Evolutionary conservation across 2,888 invertebrate species (phyloP).

Genomic region (Mythimna loreyi): DNA sequence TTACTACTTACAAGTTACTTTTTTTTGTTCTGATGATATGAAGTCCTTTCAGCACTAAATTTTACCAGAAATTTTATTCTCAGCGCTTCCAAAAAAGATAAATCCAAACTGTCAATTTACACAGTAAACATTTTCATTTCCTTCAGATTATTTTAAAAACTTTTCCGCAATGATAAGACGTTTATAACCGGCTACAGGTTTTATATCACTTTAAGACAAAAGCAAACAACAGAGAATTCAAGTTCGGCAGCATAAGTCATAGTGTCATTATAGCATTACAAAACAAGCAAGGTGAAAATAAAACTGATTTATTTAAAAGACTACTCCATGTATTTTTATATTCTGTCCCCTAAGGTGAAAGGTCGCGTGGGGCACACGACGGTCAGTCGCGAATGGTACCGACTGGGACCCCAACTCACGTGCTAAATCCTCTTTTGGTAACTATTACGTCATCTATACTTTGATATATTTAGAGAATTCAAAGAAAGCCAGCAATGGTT

Average conservation of each 20-base stretch:
- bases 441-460: conserved; percentile 37
- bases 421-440: conserved; percentile 5
- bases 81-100: conserved; percentile 16
- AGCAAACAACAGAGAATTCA: conserved; percentile 33
- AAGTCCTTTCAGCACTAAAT: not conserved
- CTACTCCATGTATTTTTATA: conserved; percentile 70
- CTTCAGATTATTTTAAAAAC: conserved; percentile 41
- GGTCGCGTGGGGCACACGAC: conserved; percentile 86
- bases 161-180: conserved; percentile 60
- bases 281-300: not conserved
- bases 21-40: not conserved
- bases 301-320: not conserved
- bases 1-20: too few species aligned
- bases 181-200: conserved; percentile 17
- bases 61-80: not conserved
- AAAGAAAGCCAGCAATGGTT: conserved; percentile 50
- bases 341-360: conserved; percentile 86
- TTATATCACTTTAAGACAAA: conserved; percentile 24
- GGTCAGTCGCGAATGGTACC: conserved; percentile 88
- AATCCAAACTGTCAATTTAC: conserved; percentile 24
- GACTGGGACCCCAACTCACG: conserved; percentile 76
- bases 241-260: conserved; percentile 35
- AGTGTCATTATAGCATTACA: not conserved
- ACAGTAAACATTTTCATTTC: conserved; percentile 49
- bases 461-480: conserved; percentile 24